Evolutionary conservation across 2,113 vertebrate genomes (phyloP), one percentile per base, ranked within the genome.

Genomic region (Coryphaenoides rupestris): DNA sequence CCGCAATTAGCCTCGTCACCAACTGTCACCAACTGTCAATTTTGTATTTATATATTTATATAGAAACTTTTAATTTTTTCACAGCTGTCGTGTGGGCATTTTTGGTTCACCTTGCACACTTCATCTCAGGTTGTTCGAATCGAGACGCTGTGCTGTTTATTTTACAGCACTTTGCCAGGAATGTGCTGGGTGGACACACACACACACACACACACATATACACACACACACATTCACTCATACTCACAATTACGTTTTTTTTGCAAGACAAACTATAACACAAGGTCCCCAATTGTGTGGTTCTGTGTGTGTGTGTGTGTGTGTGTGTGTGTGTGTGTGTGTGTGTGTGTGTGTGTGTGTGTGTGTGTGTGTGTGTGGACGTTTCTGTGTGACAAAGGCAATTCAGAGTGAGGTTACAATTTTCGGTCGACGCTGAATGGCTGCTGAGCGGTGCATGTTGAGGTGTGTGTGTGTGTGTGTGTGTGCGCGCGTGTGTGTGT

Each of bases 141-240:
- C 55, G 68, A 67, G 67, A 66, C 70, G 65, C 55, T 6, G 56
- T 9, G 62, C 19, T 54, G 78, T 83, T 88, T 88, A 86, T 84
- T 86, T 87, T 80, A 72, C 65, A 79, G 74, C 74, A 80, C 75
- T 81, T 81, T 82, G 66, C 60, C 75, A 85, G 81, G 79, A 84
- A 88, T 86, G 78, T 72, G 63, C 13, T 13, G 60, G 69, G 46
- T 49, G 9, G 1, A 17, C 47, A 5, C 10, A 0, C 47, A n/a
- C 47, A n/a, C 17, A 49, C 47, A 16, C 47, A 3, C 47, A 49
- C 47, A 16, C 47, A 49, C 47, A n/a, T 14, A 16, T 12, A 15
- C 46, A 16, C 46, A 47, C 46, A 49, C 46, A 49, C 47, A 49
- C 47, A 17, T 13, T 14, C 47, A 49, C 47, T 14, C 47, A 49